These are phyloP conservation scores for Hylyphantes graminicola DNA, from an alignment of 1,140 invertebrate genomes.

Conservation along the genomic window DNA sequence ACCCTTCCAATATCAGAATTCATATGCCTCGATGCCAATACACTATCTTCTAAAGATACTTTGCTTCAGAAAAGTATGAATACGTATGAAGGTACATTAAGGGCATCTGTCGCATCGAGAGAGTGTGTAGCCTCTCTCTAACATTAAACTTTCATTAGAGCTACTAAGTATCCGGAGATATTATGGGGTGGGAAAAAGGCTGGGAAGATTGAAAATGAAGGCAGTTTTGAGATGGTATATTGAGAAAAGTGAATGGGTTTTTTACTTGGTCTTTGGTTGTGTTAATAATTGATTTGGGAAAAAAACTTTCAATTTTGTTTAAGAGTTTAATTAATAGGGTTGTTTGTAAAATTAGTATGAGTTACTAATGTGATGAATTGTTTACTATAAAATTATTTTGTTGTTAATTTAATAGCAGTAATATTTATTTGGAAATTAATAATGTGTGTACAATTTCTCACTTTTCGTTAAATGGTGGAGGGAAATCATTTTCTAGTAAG, in stretches of 20 bases:
- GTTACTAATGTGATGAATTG: too few species aligned
- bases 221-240: neutral
- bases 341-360: too few species aligned
- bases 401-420: too few species aligned
- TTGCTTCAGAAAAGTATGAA: conserved; percentile 27
- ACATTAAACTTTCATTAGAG: conserved; percentile 60
- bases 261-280: neutral
- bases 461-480: too few species aligned
- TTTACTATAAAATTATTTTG: too few species aligned
- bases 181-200: conserved; percentile 12
- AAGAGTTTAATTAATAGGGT: too few species aligned
- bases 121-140: conserved; percentile 38
- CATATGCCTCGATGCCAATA: neutral
- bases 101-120: conserved; percentile 45
- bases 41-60: neutral
- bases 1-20: too few species aligned
- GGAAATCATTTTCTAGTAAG: too few species aligned
- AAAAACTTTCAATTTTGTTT: neutral
- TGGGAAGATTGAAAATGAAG: neutral
- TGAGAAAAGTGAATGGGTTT: neutral
- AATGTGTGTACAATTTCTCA: too few species aligned
- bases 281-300: neutral
- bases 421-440: too few species aligned
- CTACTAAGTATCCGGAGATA: conserved; percentile 35
- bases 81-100: conserved; percentile 43